phyloP scores from a whole-genome alignment of 2,797 vertebrate species.

The Australoheros facetus region DNA sequence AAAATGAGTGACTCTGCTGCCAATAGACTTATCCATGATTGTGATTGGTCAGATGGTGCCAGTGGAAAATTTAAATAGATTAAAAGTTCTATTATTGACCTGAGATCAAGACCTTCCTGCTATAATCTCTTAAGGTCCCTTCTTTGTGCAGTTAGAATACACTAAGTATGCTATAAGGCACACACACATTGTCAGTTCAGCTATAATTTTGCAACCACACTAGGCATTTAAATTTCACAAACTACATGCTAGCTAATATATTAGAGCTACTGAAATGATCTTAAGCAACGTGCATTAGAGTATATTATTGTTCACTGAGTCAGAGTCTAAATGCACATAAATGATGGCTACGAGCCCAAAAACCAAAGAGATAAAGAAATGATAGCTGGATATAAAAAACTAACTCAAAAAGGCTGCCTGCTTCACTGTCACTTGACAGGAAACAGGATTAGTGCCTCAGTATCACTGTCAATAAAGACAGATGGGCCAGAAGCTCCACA shows the following conservation, averaged over 20 bases:
- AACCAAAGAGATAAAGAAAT: conserved; percentile 53
- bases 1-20: background rate
- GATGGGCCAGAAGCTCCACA: conserved; percentile 48
- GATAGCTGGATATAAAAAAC: conserved; percentile 57
- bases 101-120: background rate
- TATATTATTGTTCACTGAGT: conserved; percentile 28
- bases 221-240: background rate
- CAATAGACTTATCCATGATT: background rate
- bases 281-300: conserved; percentile 37
- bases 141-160: background rate
- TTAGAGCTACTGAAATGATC: conserved; percentile 24
- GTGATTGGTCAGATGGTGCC: background rate
- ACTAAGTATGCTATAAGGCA: background rate
- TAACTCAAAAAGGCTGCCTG: conserved; percentile 41
- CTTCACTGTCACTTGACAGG: conserved; percentile 46
- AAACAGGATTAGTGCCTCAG: conserved; percentile 61
- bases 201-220: background rate
- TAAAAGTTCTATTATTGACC: no score
- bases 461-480: conserved; percentile 68
- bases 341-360: conserved; percentile 37
- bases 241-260: conserved; percentile 14
- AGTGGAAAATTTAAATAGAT: background rate
- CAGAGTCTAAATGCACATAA: conserved; percentile 24
- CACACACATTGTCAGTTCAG: background rate
- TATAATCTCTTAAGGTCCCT: background rate